Evolutionary conservation across 2,888 invertebrate species (phyloP), one percentile per base, ranked within the genome.

Genomic region (Volucella inanis): DNA sequence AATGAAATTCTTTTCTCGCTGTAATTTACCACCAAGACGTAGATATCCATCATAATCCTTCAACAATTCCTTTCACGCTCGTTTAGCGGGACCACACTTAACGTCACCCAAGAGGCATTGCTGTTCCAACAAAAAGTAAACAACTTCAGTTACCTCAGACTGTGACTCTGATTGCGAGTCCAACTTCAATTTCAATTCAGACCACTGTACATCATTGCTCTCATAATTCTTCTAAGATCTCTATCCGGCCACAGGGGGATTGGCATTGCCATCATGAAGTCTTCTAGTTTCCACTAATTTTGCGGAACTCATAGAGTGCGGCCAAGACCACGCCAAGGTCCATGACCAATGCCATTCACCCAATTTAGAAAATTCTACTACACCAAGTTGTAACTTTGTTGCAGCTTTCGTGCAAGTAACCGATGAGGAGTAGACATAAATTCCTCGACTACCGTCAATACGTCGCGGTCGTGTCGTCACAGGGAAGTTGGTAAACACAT

Each of bases 21-120:
- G 8, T n/a, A 31, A 31, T 31, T 31, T 31, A 43, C 14, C 0
- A 3, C 15, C 57, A 3, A 15, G 11, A 39, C 45, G 49, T 47
- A 31, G 47, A 50, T 68, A 80, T 80, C 62, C 74, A 49, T 80
- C 74, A 74, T 67, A 74, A 80, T 74, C 67, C 38, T 55, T 80
- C 79, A 43, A 52, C 54, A 39, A 54, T 12, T 74, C 18, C 72
- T 43, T 41, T 39, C 52, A 45, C 9, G 15, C 31, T 59, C 8
- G 2, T 18, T 55, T 1, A n/a, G 8, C 39, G 31, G 14, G 41
- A 72, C 67, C 61, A 52, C 59, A 67, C 47, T 74, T 61, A 76
- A 41, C 47, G 47, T 14, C 70, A 15, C 57, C 22, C 55, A 55
- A 38, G 15, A 12, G 11, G 11, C 41, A 59, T 52, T 43, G 3